Base-by-base conservation (phyloP, 2,113 vertebrate species). In the Cottus gobio region DNA sequence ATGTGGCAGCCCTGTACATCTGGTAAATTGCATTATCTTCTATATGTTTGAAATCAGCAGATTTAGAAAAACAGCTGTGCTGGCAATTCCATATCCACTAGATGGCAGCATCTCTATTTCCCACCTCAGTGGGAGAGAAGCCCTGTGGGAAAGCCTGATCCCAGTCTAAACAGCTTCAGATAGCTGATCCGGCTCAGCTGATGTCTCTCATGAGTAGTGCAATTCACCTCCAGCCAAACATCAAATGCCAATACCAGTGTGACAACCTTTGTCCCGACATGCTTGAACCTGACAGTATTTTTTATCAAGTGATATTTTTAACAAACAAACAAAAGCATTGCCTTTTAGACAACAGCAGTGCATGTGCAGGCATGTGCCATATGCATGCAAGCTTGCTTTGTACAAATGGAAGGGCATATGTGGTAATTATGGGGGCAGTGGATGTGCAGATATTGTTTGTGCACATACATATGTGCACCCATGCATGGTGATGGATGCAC, bases 91-190 rank as follows among this genome's bases (percentile, higher is more conserved):
- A 0, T 2, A 0, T 39, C 85, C 91, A 86, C 79, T 89, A 92
- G 92, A 87, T 89, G 92, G 92, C 87, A 90, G 82, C 84, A 91
- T 74, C 70, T 76, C 36, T 60, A 66, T 79, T 61, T 16, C 9
- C 2, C 56, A 16, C 11, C 7, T 24, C 0, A n/a, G 10, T 70
- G 26, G 30, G 30, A 50, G 3, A 63, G 3, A 54, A 30, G 18
- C 20, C 63, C 60, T 5, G 34, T 60, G 18, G 71, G 50, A 36
- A 70, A 61, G 54, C 30, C 73, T 66, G 80, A 69, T 22, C 44
- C 39, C 28, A 36, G 36, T 72, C 36, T 68, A n/a, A 75, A 44
- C 58, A 36, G 46, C 74, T 52, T 75, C 75, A 71, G 36, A 82
- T 56, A 73, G 62, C 77, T 85, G 71, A 84, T 90, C 78, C 52